phyloP scores from a whole-genome alignment of 2,113 vertebrate genomes.

The Astatotilapia flaviijosephi region DNA sequence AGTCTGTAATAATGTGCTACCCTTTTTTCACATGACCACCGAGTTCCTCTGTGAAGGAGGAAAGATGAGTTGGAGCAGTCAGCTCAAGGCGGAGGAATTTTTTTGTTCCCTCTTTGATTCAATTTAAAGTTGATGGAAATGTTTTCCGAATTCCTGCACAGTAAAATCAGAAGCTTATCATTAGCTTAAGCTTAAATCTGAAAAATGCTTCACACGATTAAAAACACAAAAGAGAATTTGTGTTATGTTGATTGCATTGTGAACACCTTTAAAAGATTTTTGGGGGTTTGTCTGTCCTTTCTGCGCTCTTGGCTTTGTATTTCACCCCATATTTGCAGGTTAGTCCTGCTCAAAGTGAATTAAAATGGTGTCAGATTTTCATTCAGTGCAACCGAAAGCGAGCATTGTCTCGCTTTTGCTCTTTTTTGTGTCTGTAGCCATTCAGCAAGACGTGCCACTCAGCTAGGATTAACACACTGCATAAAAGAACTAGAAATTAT shows the following conservation, averaged over 20 bases:
- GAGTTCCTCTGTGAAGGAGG: not conserved
- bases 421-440: not conserved
- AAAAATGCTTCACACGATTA: not conserved
- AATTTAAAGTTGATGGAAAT: conserved; percentile 25
- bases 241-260: not conserved
- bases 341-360: not conserved
- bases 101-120: conserved; percentile 25
- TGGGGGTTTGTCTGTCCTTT: not conserved
- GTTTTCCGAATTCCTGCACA: conserved; percentile 10
- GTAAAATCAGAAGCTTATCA: not conserved
- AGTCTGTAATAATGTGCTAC: conserved; percentile 64
- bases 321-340: conserved; percentile 2
- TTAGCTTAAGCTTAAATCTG: not conserved
- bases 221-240: not conserved
- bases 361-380: conserved; percentile 6
- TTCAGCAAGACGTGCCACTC: not conserved
- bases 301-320: not conserved
- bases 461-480: not conserved
- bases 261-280: not conserved
- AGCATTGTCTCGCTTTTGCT: not conserved
- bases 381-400: not conserved
- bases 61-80: conserved; percentile 19
- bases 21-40: conserved; percentile 66
- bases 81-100: conserved; percentile 9
- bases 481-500: not conserved